Evolutionary conservation across 2,797 vertebrate genomes (phyloP).

Genomic region (Diplodus puntazzo): DNA sequence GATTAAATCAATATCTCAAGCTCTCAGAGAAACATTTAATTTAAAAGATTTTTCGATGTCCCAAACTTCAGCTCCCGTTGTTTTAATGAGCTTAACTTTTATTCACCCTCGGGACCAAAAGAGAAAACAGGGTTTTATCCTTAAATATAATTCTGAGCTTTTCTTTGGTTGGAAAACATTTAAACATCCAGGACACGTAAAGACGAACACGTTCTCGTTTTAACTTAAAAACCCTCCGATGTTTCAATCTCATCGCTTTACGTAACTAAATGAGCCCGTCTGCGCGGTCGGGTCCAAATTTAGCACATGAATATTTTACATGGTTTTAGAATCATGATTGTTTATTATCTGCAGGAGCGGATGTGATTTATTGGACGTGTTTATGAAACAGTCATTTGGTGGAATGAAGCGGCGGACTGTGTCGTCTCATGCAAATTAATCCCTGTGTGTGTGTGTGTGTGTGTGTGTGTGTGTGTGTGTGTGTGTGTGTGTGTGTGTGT

Average conservation of each 20-base stretch:
- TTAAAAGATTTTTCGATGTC: no score
- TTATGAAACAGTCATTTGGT: not conserved
- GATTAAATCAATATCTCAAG: no score
- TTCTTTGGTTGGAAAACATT: not conserved
- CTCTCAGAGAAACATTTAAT: no score
- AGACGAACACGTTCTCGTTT: not conserved
- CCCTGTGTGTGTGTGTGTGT: not conserved
- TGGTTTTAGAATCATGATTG: not conserved
- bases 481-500: constrained; percentile 1
- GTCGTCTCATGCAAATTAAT: not conserved
- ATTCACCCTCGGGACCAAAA: not conserved
- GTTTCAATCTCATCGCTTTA: not conserved
- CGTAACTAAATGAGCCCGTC: not conserved
- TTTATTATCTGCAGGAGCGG: not conserved
- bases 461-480: constrained; percentile 2
- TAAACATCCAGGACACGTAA: not conserved
- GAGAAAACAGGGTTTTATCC: no score
- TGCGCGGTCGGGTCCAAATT: not conserved
- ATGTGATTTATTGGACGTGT: not conserved
- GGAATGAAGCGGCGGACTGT: not conserved
- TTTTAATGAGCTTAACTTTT: not conserved
- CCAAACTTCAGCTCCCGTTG: no score
- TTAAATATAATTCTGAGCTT: no score
- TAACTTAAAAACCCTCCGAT: no score
- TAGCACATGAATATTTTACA: not conserved